Evolutionary conservation across 1,140 invertebrate species (phyloP).

Genomic region (Drosophila lacertosa): DNA sequence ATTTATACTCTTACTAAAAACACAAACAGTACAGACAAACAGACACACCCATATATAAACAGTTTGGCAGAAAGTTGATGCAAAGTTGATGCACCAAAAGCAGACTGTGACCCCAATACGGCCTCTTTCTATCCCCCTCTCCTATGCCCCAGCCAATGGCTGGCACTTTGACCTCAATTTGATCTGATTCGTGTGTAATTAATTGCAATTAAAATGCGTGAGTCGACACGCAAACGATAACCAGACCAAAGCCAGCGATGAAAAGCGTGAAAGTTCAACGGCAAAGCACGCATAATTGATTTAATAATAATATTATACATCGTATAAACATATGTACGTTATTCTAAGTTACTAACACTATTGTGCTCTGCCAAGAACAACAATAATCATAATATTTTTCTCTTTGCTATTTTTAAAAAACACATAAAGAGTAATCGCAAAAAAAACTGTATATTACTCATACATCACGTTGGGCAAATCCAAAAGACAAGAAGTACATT

Average conservation of each 20-base stretch:
- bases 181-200: slow-evolving; percentile 55
- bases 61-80: slow-evolving; percentile 4
- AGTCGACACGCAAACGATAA: slow-evolving; percentile 9
- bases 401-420: slow-evolving; percentile 53
- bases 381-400: slow-evolving; percentile 49
- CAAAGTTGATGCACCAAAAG: slow-evolving; percentile 9
- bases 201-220: slow-evolving; percentile 66
- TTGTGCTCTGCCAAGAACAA: slow-evolving; percentile 54
- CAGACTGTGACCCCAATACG: slow-evolving; percentile 40
- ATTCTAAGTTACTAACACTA: not conserved
- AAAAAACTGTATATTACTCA: slow-evolving; percentile 57
- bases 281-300: slow-evolving; percentile 49
- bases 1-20: not conserved
- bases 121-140: not conserved
- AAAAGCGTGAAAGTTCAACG: slow-evolving; percentile 34
- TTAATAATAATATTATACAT: slow-evolving; percentile 34
- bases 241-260: not conserved
- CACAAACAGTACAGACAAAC: not conserved
- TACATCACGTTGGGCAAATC: slow-evolving; percentile 53
- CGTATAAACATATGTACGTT: not conserved
- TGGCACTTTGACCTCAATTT: slow-evolving; percentile 64
- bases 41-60: slow-evolving; percentile 1
- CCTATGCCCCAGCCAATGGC: not conserved
- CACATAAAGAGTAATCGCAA: slow-evolving; percentile 21
- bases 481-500: slow-evolving; percentile 42